A percentile compares a stretch with the other conserved stretches of the same genome.
These are phyloP conservation scores for Xiphorhynchus erythropygius DNA, from an alignment of 2,797 vertebrate species.

Conservation along the genomic window DNA sequence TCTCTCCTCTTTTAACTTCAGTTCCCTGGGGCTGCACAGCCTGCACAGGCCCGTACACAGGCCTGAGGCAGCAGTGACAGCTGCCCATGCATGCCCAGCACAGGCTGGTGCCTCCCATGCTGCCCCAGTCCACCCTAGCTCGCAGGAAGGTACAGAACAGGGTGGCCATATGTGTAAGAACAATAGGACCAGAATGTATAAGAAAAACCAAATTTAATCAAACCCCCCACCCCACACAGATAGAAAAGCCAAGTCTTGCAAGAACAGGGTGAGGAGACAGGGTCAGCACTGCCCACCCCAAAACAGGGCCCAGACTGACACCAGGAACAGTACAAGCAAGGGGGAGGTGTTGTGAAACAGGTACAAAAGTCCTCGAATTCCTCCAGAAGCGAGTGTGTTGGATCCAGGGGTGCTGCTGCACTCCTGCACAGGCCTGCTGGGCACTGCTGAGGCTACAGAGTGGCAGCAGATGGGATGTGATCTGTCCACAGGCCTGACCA, in stretches of 20 bases:
- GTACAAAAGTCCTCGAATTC: not conserved
- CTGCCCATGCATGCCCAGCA: rapidly evolving
- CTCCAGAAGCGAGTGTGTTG: not conserved
- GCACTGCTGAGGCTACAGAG: rapidly evolving
- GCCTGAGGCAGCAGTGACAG: not conserved
- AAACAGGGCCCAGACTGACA: not conserved
- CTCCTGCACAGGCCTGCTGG: rapidly evolving
- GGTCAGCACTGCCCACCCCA: rapidly evolving
- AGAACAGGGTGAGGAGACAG: not conserved
- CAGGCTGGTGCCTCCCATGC: rapidly evolving
- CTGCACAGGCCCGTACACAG: not conserved
- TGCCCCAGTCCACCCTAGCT: not conserved
- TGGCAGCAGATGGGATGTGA: rapidly evolving
- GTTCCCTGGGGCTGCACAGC: not conserved
- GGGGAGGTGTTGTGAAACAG: not conserved
- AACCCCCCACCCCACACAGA: not conserved
- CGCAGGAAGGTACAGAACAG: rapidly evolving
- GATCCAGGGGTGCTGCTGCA: rapidly evolving
- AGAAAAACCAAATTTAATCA: slow-evolving; percentile 43
- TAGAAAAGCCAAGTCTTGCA: slow-evolving; percentile 5
- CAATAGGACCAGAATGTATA: not conserved
- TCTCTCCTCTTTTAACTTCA: not conserved
- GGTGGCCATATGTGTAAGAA: not conserved
- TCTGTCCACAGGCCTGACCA: not conserved
- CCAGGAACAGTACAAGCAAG: not conserved